Conservation (phyloP, 2,888 invertebrate genomes). For the Noctua comes region DNA sequence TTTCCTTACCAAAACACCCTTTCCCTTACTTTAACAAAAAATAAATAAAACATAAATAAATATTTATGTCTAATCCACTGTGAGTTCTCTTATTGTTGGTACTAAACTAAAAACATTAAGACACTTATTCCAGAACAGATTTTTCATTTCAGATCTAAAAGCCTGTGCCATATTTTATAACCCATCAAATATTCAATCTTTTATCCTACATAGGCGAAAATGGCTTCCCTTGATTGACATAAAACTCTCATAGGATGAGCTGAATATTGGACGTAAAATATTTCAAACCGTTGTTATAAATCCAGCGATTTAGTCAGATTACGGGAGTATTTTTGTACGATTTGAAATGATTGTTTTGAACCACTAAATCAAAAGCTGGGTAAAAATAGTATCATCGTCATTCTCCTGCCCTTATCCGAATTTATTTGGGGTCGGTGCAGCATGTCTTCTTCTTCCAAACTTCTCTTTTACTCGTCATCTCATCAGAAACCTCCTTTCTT, state of each 20-base stretch:
- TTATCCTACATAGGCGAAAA: background rate
- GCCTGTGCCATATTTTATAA: background rate
- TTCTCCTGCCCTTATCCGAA: no score
- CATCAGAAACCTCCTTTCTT: no score
- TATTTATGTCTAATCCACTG: no score
- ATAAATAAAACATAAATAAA: no score
- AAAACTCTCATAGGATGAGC: slow-evolving; percentile 23
- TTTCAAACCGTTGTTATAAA: slow-evolving; percentile 26
- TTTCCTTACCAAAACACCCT: no score
- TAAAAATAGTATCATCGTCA: no score
- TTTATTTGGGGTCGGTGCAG: no score
- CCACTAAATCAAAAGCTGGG: background rate
- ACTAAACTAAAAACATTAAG: background rate
- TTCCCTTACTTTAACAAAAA: no score
- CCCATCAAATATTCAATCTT: background rate
- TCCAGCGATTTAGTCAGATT: background rate
- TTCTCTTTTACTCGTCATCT: no score
- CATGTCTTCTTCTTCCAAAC: no score
- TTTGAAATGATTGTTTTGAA: slow-evolving; percentile 2
- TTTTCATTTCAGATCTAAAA: background rate
- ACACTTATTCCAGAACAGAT: background rate
- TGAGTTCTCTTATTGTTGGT: background rate
- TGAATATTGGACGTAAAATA: slow-evolving; percentile 16
- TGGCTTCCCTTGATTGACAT: slow-evolving; percentile 15
- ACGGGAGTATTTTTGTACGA: slow-evolving; percentile 8